Evolutionary conservation across 2,113 vertebrate genomes (phyloP), one percentile per base, ranked within the genome.

Genomic region (Elgaria multicarinata): DNA sequence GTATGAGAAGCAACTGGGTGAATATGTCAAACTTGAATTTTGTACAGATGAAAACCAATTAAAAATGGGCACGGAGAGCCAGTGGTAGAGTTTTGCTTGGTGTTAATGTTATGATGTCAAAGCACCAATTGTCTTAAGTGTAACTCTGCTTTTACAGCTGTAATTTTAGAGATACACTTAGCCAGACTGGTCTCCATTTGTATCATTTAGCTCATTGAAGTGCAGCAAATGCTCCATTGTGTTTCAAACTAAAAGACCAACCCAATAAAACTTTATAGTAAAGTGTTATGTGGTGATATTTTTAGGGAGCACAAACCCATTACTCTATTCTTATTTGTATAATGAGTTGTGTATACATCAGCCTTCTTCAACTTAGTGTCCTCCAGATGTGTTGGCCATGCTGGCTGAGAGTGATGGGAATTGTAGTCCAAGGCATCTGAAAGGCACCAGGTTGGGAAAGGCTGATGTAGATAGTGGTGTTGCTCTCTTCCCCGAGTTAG

Each of bases 271-370:
- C 62, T 69, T 55, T 33, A 10, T 9, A 39, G 31, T 1, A 67
- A 55, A 78, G 64, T 90, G 4, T 26, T 81, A 83, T 64, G 20
- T 64, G 85, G 10, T 44, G 1, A 18, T 67, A 20, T 77, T 86
- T 89, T 46, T 80, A 82, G 24, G 74, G 86, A 44, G 88, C 87
- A 85, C 36, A 90, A 86, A 1, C 26, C 0, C 71, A 46, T 86
- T 69, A 79, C 1, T 77, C 92, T 89, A 74, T 88, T 44, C 78
- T 92, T 77, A 31, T 66, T 89, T 46, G 6, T 80, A 33, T 72
- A 36, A 0, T 81, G 64, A 83, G 87, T 10, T 53, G 50, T 53
- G 50, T 53, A 53, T 53, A 53, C 7, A 53, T 53, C 50, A 53
- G 6, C 50, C 50, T 53, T 53, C 50, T 10, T 53, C 50, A 53